Base-by-base conservation (phyloP, 1,140 invertebrate species). In the Drosophila prosaltans region DNA sequence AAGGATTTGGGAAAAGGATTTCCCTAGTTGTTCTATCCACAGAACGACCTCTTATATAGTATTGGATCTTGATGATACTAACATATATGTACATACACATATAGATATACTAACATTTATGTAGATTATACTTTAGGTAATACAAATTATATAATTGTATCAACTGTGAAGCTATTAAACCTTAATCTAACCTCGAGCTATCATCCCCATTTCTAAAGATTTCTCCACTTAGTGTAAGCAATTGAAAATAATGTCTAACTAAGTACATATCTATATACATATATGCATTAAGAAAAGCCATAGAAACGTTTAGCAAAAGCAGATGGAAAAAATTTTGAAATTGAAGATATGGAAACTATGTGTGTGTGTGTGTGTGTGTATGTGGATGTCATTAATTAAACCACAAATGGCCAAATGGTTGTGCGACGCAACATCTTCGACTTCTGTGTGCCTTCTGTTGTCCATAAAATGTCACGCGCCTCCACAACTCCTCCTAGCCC, bases 361-460 rank as follows among this genome's bases (percentile, higher is more conserved):
- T 43, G 45, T 16, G n/a, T 24, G 3, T 43, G 41, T 74, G 40
- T 11, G 39, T 28, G 57, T 43, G 32, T 21, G 71, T 54, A 45
- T 69, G 65, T 75, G 75, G 64, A 82, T 88, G 83, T 82, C 83
- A 86, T 86, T 88, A 86, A 86, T 88, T 86, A 88, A 86, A 80
- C 82, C 82, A 61, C 82, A 86, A 86, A 86, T 86, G 83, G 83
- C 45, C 71, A 69, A 72, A 75, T 58, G 69, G 63, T 41, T 63
- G 68, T 78, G 21, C 8, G 9, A 9, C 48, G 48, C 64, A 66
- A 63, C 79, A 66, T 69, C 74, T 58, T 63, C 43, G 1, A 36
- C 28, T 75, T 78, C 69, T 75, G 45, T 85, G 63, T 61, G 83
- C 84, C 83, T 86, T 73, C 66, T 88, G 82, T 81, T 74, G 68